Base-by-base conservation (phyloP, 1,140 invertebrate genomes). In the Chlorops oryzae region DNA sequence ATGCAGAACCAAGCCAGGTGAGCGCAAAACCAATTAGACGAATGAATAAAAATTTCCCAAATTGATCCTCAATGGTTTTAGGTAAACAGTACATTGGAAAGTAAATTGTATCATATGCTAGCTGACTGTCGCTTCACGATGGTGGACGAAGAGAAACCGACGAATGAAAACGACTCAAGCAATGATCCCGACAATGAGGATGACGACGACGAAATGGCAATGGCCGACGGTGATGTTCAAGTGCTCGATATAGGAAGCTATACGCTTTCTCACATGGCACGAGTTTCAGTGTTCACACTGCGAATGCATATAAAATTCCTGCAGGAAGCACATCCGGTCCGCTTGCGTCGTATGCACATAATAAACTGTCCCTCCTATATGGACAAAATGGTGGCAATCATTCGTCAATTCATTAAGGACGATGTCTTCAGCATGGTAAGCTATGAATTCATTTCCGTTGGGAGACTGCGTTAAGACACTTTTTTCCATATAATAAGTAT, bases 271-370 rank as follows among this genome's bases (percentile, higher is more conserved):
- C 83, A 85, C 55, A 63, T 84, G n/a, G 73, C 77, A 4, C 80
- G 79, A 64, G 57, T 85, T 4, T 80, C 80, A 35, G 69, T 85
- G 20, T 76, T 77, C 0, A 77, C 79, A 23, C 57, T 85, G 15
- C 56, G 66, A 0, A 51, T 63, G 23, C 56, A 68, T 38, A 65
- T 69, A 60, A 58, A 59, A 22, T 69, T 66, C 34, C 34, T 69
- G 7, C 74, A 88, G 81, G 85, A 88, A 67, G 83, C 84, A 0
- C 84, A 86, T 61, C 86, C 85, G 0, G 78, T 83, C n/a, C 76
- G 83, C 55, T 74, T 88, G 48, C 84, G 83, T 58, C 80, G 82
- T 50, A 80, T 88, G 37, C 85, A 89, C 64, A 78, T 87, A 18
- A 78, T 85, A 34, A 84, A 85, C 55, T 76, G 78, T 2, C 78